Evolutionary conservation across 2,797 vertebrate genomes (phyloP).

Genomic region (Diplodus sargus): DNA sequence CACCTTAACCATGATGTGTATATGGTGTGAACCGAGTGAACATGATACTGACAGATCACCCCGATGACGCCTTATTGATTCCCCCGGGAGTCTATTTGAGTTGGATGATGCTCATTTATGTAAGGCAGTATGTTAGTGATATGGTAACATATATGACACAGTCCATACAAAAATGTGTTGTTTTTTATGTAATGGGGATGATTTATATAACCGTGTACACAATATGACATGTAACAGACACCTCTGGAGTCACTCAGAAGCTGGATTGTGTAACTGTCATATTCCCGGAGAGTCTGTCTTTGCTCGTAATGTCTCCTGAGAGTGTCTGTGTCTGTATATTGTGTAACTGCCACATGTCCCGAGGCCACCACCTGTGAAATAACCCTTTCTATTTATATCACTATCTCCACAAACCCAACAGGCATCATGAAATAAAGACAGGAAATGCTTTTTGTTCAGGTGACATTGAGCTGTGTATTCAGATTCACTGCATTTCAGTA

Average conservation of each 20-base stretch:
- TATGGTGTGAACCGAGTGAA: constrained; percentile 22
- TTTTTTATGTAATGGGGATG: constrained; percentile 41
- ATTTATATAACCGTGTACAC: constrained; percentile 66
- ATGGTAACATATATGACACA: constrained; percentile 28
- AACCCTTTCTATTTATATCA: constrained; percentile 65
- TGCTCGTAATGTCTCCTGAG: constrained; percentile 58
- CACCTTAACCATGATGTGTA: constrained; percentile 15
- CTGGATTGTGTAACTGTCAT: constrained; percentile 67
- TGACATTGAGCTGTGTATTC: constrained; percentile 11
- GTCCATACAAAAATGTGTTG: constrained; percentile 37
- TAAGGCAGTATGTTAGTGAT: constrained; percentile 54
- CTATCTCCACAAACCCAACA: constrained; percentile 34
- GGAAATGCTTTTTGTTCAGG: constrained; percentile 5
- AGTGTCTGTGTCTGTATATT: constrained; percentile 55
- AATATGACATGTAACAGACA: constrained; percentile 60
- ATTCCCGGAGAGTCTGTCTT: constrained; percentile 54
- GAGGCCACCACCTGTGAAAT: constrained; percentile 40
- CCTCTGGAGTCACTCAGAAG: constrained; percentile 53
- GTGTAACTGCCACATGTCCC: constrained; percentile 60
- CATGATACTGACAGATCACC: constrained; percentile 28
- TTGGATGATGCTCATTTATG: constrained; percentile 40
- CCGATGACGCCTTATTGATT: constrained; percentile 26
- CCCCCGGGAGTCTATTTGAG: constrained; percentile 34
- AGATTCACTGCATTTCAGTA: neutral
- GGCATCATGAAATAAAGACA: constrained; percentile 31